Evolutionary conservation across 2,888 invertebrate species (phyloP).

Genomic region (Rhingia rostrata): DNA sequence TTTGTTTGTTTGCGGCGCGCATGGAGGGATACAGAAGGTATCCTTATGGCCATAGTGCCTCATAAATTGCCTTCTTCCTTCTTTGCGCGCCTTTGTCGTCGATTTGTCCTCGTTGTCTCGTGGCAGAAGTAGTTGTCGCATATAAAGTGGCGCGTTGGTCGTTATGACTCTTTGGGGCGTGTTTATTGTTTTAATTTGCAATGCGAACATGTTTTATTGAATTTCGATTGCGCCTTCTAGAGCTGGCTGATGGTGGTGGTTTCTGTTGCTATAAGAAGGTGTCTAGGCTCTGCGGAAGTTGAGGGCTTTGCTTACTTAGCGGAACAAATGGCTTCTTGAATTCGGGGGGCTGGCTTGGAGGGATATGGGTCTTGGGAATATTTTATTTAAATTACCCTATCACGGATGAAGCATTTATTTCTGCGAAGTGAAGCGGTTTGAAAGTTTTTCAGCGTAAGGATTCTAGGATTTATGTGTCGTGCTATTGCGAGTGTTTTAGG

Average conservation of each 20-base stretch:
- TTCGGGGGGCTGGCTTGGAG: neutral
- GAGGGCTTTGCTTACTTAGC: slow-evolving; percentile 66
- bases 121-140: slow-evolving; percentile 70
- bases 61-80: slow-evolving; percentile 70
- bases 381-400: slow-evolving; percentile 71
- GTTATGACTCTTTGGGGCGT: slow-evolving; percentile 74
- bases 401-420: slow-evolving; percentile 53
- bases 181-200: slow-evolving; percentile 75
- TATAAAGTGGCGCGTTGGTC: slow-evolving; percentile 74
- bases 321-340: slow-evolving; percentile 69
- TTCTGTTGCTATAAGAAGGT: slow-evolving; percentile 5
- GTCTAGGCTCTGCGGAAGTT: slow-evolving; percentile 15
- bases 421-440: slow-evolving; percentile 14
- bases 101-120: slow-evolving; percentile 31
- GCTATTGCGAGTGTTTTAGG: neutral
- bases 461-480: slow-evolving; percentile 35
- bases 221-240: slow-evolving; percentile 66
- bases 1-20: slow-evolving; percentile 52
- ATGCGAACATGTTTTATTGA: slow-evolving; percentile 74
- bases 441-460: slow-evolving; percentile 23
- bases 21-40: slow-evolving; percentile 40
- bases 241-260: neutral
- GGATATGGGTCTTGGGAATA: slow-evolving; percentile 54
- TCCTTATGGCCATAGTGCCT: slow-evolving; percentile 71
- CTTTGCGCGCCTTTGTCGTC: slow-evolving; percentile 23